phyloP scores from a whole-genome alignment of 2,888 invertebrate genomes.

The Phengaris arion region DNA sequence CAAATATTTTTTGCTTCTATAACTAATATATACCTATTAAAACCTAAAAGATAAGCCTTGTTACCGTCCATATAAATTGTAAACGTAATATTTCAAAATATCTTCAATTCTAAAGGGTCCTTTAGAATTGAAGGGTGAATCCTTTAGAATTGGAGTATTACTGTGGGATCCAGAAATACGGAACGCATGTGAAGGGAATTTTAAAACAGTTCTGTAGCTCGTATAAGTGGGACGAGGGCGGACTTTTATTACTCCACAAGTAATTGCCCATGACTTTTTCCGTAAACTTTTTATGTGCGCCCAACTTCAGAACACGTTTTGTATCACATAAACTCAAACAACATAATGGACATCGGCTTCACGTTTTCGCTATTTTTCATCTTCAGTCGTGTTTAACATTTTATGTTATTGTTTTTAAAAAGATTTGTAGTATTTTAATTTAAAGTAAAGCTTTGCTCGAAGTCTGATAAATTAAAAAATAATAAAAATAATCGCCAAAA shows the following conservation, averaged over 20 bases:
- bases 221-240: slow-evolving; percentile 2
- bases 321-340: slow-evolving; percentile 8
- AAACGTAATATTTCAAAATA: too few relatives aligned
- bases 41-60: too few relatives aligned
- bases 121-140: neutral
- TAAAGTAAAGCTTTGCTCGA: too few relatives aligned
- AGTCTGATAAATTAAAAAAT: too few relatives aligned
- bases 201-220: slow-evolving; percentile 12
- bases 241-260: slow-evolving; percentile 11
- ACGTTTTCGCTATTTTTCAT: neutral
- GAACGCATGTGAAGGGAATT: neutral
- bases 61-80: too few relatives aligned
- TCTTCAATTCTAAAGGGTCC: slow-evolving; percentile 3
- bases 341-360: neutral
- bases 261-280: slow-evolving; percentile 17
- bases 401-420: neutral
- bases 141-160: neutral
- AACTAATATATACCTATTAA: too few relatives aligned
- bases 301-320: slow-evolving; percentile 7
- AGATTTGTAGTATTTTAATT: too few relatives aligned
- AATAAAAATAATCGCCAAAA: too few relatives aligned
- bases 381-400: neutral
- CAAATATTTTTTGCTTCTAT: too few relatives aligned
- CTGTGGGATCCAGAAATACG: neutral
- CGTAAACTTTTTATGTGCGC: slow-evolving; percentile 9